Evolutionary conservation across 1,140 invertebrate genomes (phyloP).

Genomic region (Ladona fulva): DNA sequence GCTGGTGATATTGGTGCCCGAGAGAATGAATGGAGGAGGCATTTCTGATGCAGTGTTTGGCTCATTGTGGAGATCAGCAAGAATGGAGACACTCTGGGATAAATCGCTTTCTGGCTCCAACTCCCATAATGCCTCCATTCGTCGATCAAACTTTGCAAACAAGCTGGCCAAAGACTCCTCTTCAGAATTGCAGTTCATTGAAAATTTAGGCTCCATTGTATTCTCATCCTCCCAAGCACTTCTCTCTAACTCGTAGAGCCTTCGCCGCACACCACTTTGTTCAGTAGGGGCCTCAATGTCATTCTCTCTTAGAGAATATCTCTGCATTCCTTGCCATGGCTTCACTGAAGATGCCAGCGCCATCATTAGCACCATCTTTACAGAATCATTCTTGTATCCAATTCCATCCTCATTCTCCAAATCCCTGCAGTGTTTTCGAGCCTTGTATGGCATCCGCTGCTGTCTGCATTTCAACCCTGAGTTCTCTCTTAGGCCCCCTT

Average conservation of each 20-base stretch:
- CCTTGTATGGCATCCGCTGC: conserved; percentile 19
- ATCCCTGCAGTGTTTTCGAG: neutral
- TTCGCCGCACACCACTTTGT: neutral
- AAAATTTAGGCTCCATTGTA: conserved; percentile 17
- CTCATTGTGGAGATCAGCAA: neutral
- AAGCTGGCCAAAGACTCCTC: conserved; percentile 42
- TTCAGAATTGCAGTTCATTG: conserved; percentile 14
- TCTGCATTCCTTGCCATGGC: neutral
- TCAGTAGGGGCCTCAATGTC: conserved; percentile 17
- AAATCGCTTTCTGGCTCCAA: conserved; percentile 34
- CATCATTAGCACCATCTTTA: neutral
- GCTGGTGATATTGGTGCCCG: conserved; percentile 37
- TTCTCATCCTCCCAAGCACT: neutral
- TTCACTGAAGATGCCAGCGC: neutral
- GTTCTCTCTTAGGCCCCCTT: neutral
- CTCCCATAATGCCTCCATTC: conserved; percentile 53
- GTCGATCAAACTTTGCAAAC: conserved; percentile 54
- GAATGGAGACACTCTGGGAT: neutral
- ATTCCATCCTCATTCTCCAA: neutral
- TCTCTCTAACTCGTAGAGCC: neutral
- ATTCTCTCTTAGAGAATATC: conserved; percentile 15
- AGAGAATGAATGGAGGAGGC: conserved; percentile 29
- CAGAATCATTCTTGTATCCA: neutral
- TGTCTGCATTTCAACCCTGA: neutral
- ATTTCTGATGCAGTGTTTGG: conserved; percentile 24